Base-by-base conservation (phyloP, 2,797 vertebrate species). In the Rhadinocentrus ornatus region DNA sequence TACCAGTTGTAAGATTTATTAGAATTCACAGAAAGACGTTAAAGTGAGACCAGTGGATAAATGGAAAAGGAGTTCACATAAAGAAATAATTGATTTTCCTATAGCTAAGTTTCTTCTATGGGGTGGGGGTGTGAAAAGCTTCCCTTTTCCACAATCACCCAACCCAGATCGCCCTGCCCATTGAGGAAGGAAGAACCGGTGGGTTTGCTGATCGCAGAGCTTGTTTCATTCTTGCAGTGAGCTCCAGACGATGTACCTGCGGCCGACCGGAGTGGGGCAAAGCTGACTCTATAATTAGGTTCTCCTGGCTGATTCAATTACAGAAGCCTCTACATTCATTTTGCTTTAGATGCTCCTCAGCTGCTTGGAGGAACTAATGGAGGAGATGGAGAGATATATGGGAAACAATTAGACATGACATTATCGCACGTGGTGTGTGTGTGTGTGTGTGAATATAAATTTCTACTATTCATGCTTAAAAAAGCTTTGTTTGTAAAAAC, bases 291-390 rank as follows among this genome's bases (percentile, higher is more conserved):
- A 62, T 94, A 93, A 94, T 93, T 86, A 88, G 76, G 90, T 91
- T 93, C 66, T 80, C 48, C 27, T 57, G 76, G 84, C 78, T 89
- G 87, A 93, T 93, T 88, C 15, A 62, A 93, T 95, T 91, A 91
- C 67, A 85, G 78, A 66, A 75, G 81, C 80, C 8, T 37, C 85
- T 82, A 70, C 85, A 68, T 82, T 93, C 85, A 87, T 93, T 91
- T 90, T 64, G 82, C 88, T 75, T 34, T 83, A 90, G 81, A 92
- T 79, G 82, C 82, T 89, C 77, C 85, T 84, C 76, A 84, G 90
- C 78, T 82, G 82, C 86, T 84, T 68, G 79, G 67, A 81, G 73
- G 73, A 84, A 88, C 86, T 92, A 91, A 93, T 92, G 88, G 88
- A 89, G 70, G 73, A 86, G 81, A 90, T 86, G 69, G 82, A 72